Conservation (phyloP, 2,888 invertebrate genomes). For the Xylocampa areola region DNA sequence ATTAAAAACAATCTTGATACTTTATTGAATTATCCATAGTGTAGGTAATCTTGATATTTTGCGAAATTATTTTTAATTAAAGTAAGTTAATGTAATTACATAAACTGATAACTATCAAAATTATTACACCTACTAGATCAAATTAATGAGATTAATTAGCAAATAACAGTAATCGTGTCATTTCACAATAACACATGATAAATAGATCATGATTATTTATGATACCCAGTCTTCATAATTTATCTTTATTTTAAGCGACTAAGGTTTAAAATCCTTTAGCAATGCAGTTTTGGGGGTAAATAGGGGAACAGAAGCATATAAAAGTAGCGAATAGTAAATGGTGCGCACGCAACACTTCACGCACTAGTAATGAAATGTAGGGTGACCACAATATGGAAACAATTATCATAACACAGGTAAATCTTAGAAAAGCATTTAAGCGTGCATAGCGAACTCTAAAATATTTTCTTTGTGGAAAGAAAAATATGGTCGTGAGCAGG, state of each 20-base stretch:
- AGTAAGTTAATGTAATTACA: neutral
- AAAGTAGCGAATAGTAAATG: constrained; percentile 62
- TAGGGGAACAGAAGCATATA: constrained; percentile 46
- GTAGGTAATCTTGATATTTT: constrained; percentile 7
- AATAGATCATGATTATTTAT: constrained; percentile 13
- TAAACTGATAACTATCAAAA: constrained; percentile 1
- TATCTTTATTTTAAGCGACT: constrained; percentile 5
- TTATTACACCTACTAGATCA: neutral
- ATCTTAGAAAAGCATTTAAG: too few species aligned
- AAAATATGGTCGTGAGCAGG: too few species aligned
- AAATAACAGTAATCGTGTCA: neutral
- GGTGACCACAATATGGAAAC: constrained; percentile 52
- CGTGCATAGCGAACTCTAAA: too few species aligned
- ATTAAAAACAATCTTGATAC: constrained; percentile 1
- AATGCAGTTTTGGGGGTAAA: constrained; percentile 36
- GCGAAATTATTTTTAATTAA: neutral
- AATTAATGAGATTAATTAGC: constrained; percentile 3
- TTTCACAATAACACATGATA: constrained; percentile 14
- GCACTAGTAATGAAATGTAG: constrained; percentile 74
- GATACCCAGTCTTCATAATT: neutral
- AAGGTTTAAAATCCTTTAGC: constrained; percentile 45
- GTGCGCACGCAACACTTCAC: constrained; percentile 73
- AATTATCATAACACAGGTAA: too few species aligned
- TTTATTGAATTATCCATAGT: too few species aligned
- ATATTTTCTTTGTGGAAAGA: too few species aligned